Conservation (phyloP, 2,113 vertebrate species). For the Desmodus rotundus region DNA sequence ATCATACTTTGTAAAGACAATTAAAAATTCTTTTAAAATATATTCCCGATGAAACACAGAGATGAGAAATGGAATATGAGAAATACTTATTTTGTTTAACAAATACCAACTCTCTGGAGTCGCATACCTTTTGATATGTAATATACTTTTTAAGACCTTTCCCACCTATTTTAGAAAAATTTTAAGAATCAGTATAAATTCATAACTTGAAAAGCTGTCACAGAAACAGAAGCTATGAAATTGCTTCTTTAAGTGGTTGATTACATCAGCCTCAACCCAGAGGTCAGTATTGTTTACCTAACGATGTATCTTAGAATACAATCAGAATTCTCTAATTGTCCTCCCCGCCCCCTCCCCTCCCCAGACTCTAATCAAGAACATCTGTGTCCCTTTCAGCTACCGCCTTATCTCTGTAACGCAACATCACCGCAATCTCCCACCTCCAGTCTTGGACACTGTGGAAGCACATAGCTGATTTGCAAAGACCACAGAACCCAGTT, state of each 20-base stretch:
- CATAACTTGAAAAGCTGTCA: not conserved
- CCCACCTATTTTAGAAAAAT: not conserved
- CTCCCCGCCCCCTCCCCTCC: too few species aligned
- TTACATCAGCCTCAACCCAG: not conserved
- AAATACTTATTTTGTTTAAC: constrained; percentile 2
- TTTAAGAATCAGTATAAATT: not conserved
- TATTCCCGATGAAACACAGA: not conserved
- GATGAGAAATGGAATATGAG: constrained; percentile 13
- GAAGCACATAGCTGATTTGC: constrained; percentile 68
- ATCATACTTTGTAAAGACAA: not conserved
- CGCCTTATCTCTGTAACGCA: constrained; percentile 36
- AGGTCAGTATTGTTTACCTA: constrained; percentile 20
- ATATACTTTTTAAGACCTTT: constrained; percentile 11
- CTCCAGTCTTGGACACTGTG: constrained; percentile 54
- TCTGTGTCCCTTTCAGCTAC: not conserved
- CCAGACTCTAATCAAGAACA: not conserved
- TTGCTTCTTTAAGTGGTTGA: constrained; percentile 12
- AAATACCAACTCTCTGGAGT: not conserved
- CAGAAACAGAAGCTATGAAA: not conserved
- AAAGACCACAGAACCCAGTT: constrained; percentile 73
- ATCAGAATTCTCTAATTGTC: not conserved
- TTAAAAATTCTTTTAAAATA: not conserved
- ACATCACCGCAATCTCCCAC: constrained; percentile 48
- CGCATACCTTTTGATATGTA: not conserved
- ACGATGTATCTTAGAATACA: constrained; percentile 8